Conservation (phyloP, 2,113 vertebrate species). For the Ifrita kowaldi region DNA sequence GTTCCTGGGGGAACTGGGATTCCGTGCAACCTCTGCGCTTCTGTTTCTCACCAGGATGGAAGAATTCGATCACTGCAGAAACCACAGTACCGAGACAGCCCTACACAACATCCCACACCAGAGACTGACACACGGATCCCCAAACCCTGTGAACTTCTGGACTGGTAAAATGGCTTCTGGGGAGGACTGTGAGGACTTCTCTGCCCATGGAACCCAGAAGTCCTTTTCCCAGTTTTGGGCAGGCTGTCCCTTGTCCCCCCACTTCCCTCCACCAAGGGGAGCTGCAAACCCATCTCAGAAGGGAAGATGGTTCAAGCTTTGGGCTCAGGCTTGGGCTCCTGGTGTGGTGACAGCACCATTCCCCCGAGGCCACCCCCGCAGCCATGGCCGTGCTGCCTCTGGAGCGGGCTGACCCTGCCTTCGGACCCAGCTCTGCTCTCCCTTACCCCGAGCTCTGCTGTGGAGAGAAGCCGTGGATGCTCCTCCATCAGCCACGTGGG, state of each 20-base stretch:
- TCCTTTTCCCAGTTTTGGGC: neutral
- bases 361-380: fast-evolving
- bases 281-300: conserved; percentile 21
- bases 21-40: neutral
- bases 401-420: fast-evolving
- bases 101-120: fast-evolving
- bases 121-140: fast-evolving
- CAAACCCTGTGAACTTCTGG: neutral
- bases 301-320: neutral
- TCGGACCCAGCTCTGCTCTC: fast-evolving
- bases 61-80: neutral
- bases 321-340: neutral
- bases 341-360: fast-evolving
- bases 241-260: neutral
- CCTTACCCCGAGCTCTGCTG: fast-evolving
- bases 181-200: neutral
- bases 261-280: conserved; percentile 39
- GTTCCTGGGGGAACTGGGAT: neutral
- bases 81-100: fast-evolving
- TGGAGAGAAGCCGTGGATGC: fast-evolving
- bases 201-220: neutral
- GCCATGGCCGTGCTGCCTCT: neutral
- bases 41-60: neutral
- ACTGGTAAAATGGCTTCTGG: fast-evolving
- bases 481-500: neutral